These are phyloP conservation scores for Prionailurus bengalensis DNA, from an alignment of 2,113 vertebrate genomes.

Conservation along the genomic window DNA sequence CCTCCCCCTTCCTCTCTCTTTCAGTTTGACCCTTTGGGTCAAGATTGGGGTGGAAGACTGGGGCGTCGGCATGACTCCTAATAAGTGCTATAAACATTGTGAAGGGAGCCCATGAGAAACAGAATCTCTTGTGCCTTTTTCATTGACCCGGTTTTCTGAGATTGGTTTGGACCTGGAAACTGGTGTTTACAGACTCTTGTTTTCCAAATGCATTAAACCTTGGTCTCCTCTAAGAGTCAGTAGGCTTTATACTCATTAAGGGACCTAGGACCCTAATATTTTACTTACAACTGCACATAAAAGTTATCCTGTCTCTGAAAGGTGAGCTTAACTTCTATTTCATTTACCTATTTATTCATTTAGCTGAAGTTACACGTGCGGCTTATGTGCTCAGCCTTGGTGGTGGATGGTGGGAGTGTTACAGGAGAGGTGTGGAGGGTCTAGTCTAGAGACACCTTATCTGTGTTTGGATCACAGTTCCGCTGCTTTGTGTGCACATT, in stretches of 20 bases:
- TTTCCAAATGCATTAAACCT: constrained; percentile 16
- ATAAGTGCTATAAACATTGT: neutral
- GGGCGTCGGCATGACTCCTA: neutral
- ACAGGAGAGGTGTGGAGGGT: neutral
- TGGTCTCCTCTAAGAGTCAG: neutral
- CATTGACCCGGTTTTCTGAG: neutral
- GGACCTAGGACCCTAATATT: neutral
- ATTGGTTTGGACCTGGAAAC: neutral
- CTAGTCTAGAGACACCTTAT: neutral
- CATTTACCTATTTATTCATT: neutral
- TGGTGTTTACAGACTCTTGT: neutral
- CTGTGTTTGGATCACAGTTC: neutral
- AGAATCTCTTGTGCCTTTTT: neutral
- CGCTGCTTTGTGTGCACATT: neutral
- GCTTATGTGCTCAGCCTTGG: neutral
- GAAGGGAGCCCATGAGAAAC: neutral
- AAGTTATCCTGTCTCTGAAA: constrained; percentile 45
- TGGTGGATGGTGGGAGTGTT: neutral
- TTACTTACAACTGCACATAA: neutral
- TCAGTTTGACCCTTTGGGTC: neutral
- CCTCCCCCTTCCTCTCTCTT: neutral
- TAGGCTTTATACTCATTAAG: neutral
- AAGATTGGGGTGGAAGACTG: neutral
- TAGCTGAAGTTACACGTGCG: neutral
- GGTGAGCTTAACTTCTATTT: neutral